A percentile compares a stretch with the other conserved stretches of the same genome.
Evolutionary conservation across 2,113 vertebrate genomes (phyloP).

Genomic region (human): GRCh38 chr9:137088001-137088500

Average conservation of each 20-base stretch:
- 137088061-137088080: constrained; percentile 89
- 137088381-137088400: not conserved
- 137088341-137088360: not conserved
- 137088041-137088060: not conserved
- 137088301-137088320: not conserved
- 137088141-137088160: constrained; percentile 86
- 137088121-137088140: constrained; percentile 86
- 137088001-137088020: accelerated
- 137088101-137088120: constrained; percentile 90
- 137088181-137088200: constrained; percentile 80
- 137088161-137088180: constrained; percentile 83
- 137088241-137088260: no score
- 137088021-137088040: accelerated
- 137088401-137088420: accelerated
- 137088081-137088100: constrained; percentile 96
- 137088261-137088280: not conserved
- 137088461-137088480: accelerated
- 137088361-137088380: accelerated
- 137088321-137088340: accelerated
- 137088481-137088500: accelerated
- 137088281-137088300: not conserved
- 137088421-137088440: not conserved
- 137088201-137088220: accelerated
- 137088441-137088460: accelerated
- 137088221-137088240: not conserved